A percentile compares a stretch with the other conserved stretches of the same genome.
phyloP scores from a whole-genome alignment of 2,113 vertebrate genomes.

The Procavia capensis region DNA sequence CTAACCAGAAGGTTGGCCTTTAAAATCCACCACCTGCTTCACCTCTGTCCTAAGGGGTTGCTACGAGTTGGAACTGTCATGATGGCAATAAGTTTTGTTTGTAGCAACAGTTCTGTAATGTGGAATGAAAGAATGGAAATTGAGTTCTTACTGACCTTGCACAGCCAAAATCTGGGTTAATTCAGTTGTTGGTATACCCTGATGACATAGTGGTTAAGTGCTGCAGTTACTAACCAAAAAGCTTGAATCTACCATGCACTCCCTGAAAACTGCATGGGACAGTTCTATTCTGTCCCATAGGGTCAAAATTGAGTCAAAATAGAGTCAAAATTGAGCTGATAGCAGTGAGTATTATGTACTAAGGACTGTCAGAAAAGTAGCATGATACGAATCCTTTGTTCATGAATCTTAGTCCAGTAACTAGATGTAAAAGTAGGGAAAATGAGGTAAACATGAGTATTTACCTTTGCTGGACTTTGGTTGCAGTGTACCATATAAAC shows the following conservation, averaged over 20 bases:
- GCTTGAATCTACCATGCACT: too few relatives aligned
- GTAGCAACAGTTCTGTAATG: background rate
- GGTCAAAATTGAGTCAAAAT: too few relatives aligned
- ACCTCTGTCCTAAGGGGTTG: too few relatives aligned
- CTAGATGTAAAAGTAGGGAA: conserved; percentile 24
- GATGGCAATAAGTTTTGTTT: too few relatives aligned
- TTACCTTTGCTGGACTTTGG: conserved; percentile 40
- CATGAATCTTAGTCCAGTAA: conserved; percentile 22
- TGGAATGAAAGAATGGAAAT: conserved; percentile 41
- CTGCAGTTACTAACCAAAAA: too few relatives aligned
- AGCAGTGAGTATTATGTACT: background rate
- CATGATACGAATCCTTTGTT: background rate
- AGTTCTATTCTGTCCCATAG: too few relatives aligned
- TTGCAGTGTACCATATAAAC: background rate
- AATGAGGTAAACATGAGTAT: background rate
- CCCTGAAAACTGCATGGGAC: too few relatives aligned
- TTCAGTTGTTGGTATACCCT: background rate
- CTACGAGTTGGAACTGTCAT: too few relatives aligned
- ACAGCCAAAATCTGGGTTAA: background rate
- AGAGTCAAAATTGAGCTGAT: too few relatives aligned
- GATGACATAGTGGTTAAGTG: too few relatives aligned
- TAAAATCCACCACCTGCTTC: too few relatives aligned
- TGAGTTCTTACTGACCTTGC: background rate
- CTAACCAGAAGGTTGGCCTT: too few relatives aligned
- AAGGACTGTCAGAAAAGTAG: background rate